phyloP scores from a whole-genome alignment of 2,113 vertebrate species.

The Prietella phreatophila region DNA sequence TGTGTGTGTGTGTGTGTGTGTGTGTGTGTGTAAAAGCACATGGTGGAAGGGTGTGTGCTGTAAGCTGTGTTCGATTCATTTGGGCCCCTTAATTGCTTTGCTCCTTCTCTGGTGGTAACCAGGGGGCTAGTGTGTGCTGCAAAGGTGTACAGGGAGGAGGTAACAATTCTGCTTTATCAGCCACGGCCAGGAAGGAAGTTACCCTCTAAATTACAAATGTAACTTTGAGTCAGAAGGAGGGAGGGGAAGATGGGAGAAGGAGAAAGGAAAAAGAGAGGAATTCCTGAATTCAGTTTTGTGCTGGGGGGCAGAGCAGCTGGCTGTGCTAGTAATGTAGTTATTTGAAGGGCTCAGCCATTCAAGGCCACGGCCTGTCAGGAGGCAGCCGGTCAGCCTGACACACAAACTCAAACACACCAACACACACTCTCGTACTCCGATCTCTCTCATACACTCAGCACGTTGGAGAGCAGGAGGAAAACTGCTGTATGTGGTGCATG shows the following conservation, averaged over 20 bases:
- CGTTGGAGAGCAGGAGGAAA: not conserved
- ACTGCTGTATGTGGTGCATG: constrained; percentile 55
- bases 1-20: not conserved
- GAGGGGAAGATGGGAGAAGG: constrained; percentile 60
- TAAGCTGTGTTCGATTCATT: constrained; percentile 86
- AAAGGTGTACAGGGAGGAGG: constrained; percentile 75
- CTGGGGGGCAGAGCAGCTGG: constrained; percentile 84
- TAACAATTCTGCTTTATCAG: constrained; percentile 85
- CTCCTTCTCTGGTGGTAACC: constrained; percentile 67
- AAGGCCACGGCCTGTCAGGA: constrained; percentile 68
- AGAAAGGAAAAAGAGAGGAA: constrained; percentile 68
- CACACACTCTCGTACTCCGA: constrained; percentile 1
- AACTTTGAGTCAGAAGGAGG: constrained; percentile 81
- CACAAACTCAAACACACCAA: constrained; percentile 35
- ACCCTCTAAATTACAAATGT: constrained; percentile 97
- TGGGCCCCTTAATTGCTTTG: constrained; percentile 91
- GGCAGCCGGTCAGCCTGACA: constrained; percentile 65
- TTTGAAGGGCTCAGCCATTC: constrained; percentile 83
- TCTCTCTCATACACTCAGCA: constrained; percentile 28
- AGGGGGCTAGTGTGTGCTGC: constrained; percentile 20
- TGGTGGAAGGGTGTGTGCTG: constrained; percentile 72
- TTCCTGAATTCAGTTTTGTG: constrained; percentile 92
- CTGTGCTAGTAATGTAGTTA: constrained; percentile 94
- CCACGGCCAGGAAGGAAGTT: constrained; percentile 86
- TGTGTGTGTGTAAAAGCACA: constrained; percentile 60